Percentiles rank a stretch among this genome's conserved stretches.
These are phyloP conservation scores for Ecdyonurus torrentis DNA, from an alignment of 2,888 invertebrate species.

Conservation along the genomic window DNA sequence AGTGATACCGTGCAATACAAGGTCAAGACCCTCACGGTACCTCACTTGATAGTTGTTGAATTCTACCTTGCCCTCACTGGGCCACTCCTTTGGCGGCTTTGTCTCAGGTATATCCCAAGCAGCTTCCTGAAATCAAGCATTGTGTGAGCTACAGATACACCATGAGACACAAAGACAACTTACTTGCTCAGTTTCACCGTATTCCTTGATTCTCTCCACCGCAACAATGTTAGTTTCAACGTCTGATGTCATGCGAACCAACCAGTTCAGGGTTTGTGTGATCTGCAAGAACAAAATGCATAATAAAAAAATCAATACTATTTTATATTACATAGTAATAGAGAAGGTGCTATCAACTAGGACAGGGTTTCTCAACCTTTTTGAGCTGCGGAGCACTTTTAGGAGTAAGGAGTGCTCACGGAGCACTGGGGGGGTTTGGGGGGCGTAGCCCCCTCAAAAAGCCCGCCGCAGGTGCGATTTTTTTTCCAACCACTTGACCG, in stretches of 20 bases:
- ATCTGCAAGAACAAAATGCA: conserved; percentile 38
- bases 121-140: conserved; percentile 20
- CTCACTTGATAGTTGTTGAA: conserved; percentile 28
- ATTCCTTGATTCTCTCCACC: conserved; percentile 93
- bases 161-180: no score
- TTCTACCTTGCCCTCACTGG: conserved; percentile 26
- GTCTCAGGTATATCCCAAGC: conserved; percentile 17
- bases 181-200: conserved; percentile 64
- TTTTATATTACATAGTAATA: no score
- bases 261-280: conserved; percentile 90
- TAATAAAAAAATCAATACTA: background rate
- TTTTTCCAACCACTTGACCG: no score
- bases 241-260: conserved; percentile 90
- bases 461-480: no score
- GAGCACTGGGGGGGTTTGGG: no score
- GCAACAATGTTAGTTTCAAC: conserved; percentile 96
- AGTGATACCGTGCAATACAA: conserved; percentile 27
- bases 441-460: no score
- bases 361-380: no score
- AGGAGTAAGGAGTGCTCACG: no score
- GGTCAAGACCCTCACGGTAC: conserved; percentile 30
- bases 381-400: no score
- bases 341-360: no score
- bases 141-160: no score
- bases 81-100: conserved; percentile 25